Base-by-base conservation (phyloP, 2,797 vertebrate genomes). In the Pseudochaenichthys georgianus region DNA sequence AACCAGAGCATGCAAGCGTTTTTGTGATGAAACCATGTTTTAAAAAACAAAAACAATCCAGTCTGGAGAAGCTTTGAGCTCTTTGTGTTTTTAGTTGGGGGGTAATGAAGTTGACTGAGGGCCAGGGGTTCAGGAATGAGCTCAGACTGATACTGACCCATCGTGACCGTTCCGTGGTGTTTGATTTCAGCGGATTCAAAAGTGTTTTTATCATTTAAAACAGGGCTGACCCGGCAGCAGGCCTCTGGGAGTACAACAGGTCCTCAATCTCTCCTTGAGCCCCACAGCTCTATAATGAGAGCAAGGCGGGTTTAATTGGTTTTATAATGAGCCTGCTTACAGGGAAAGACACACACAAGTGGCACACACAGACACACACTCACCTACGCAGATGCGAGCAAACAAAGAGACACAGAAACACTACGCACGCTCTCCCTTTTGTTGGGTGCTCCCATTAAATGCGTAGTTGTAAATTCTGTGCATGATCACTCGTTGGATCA, bases 311-410 rank as follows among this genome's bases (percentile, higher is more conserved):
- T 91, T 91, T 93, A 93, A 93, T 93, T 90, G 85, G 87, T 91
- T 93, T 92, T 91, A 92, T 93, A 92, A 94, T 92, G 89, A 92
- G 86, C 43, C 76, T 79, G 87, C 86, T 86, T 79, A 75, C 82
- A 85, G 71, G 58, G 74, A 80, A 59, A 65, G 47, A 80, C 86
- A 91, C 21, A 50, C 42, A 61, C 53, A 19, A 19, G 1, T 19
- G 74, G 23, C 61, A 61, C 67, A 38, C 54, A 45, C 28, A 48
- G 67, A 42, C 55, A 50, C 21, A 50, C 42, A 61, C 53, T 0
- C 54, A 81, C 52, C 28, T 28, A 28, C 5, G 80, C 61, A 62
- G 57, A 43, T 15, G 13, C 72, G 15, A 13, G 9, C 54, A 77
- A 72, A 75, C 59, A 80, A 57, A 77, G 70, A 73, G 54, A 47